Evolutionary conservation across 2,888 invertebrate genomes (phyloP), one percentile per base, ranked within the genome.

Genomic region (Isoperla grammatica): DNA sequence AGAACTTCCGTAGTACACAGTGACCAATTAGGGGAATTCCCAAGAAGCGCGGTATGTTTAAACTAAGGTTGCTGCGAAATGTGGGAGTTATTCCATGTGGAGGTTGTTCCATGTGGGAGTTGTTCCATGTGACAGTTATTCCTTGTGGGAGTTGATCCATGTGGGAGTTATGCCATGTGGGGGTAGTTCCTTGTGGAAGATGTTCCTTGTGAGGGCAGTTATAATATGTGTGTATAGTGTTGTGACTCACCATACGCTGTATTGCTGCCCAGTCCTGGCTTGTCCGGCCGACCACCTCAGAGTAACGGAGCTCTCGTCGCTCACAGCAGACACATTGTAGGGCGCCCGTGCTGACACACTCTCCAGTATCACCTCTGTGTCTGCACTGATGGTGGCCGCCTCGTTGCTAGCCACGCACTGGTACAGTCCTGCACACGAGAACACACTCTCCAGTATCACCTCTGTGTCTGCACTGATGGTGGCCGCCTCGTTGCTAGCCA

Each of bases 271-370:
- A 13, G 85, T 83, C 13, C 88, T 83, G 66, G 86, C 83, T 71
- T 87, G 86, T 53, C 90, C 91, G 42, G 93, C 90, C 65, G 85
- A 79, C 95, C 95, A 95, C 42, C 83, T 81, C 22, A 95, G 75
- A 56, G 87, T 88, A 46, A 94, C 85, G 56, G 87, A 83, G 67
- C 81, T 81, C 63, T 80, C 78, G 0, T 85, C 82, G 56, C 89
- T 84, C 63, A 84, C 84, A 19, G 90, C 92, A 19, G 86, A 83
- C 45, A 96, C 80, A 76, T 91, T 89, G 75, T 90, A 87, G 0
- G 95, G 95, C 13, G 95, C 92, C 69, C 92, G 86, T n/a, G 94
- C 93, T 22, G 92, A 87, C 55, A 88, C 85, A 72, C 90, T 93
- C 77, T 90, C 86, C 49, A 92, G 86, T 73, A 89, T 82, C 61